Evolutionary conservation across 1,140 invertebrate species (phyloP), one percentile per base, ranked within the genome.

Genomic region (Cecropterus lyciades): DNA sequence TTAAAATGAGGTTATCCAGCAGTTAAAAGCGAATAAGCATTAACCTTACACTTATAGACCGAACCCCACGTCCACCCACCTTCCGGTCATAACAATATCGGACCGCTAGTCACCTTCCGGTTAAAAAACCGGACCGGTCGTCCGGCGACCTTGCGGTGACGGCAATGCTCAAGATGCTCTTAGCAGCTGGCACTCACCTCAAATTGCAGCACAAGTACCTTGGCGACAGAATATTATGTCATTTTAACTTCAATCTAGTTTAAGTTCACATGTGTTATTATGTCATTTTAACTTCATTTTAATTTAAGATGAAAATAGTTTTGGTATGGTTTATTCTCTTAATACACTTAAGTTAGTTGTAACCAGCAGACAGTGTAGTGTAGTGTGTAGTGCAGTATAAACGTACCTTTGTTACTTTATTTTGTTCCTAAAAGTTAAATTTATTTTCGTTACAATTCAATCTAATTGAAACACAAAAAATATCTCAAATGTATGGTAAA

Each of bases 161-260:
- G 40, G 52, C 15, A 42, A 20, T 55, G 37, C 33, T 20, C 20
- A 15, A 53, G 55, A 27, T 40, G 55, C 17, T 15, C 55, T 46
- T 52, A 42, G 42, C 55, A 45, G 55, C 24, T n/a, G 55, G 55
- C 55, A 46, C 55, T 59, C 55, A 59, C 55, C 55, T 24, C 42
- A 59, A 48, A 48, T 60, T 60, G 56, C 56, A 60, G 56, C 56
- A 60, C 56, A 48, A 60, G 56, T 60, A 60, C 56, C 56, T 60
- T 60, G 56, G 43, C 56, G 56, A 60, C 56, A 60, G 56, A 60
- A 60, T 27, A 46, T 52, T 52, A 33, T 60, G 10, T 24, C 17
- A 30, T 30, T 17, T 60, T 60, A 59, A 60, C 43, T 48, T 60
- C 30, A 14, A 7, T n/a, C 6, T 15, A 20, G 10, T 60, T 11